These are phyloP conservation scores for Spodoptera exigua DNA, from an alignment of 2,888 invertebrate genomes.

Conservation along the genomic window DNA sequence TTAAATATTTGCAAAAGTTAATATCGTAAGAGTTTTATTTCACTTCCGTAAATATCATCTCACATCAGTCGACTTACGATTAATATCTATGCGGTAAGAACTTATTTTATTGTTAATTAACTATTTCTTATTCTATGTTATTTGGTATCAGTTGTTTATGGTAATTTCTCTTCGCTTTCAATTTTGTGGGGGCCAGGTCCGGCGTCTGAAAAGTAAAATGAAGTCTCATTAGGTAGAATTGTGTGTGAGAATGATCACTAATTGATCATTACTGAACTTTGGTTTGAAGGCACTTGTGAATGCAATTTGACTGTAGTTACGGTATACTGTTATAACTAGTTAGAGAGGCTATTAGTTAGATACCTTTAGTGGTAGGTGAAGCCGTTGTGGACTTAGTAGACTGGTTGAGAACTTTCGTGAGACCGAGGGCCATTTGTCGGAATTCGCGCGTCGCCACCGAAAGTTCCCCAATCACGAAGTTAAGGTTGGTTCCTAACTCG, in stretches of 20 bases:
- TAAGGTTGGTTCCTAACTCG: conserved; percentile 94
- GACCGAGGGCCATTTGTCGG: conserved; percentile 93
- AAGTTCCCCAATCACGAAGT: conserved; percentile 93
- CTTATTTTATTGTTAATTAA: conserved; percentile 62
- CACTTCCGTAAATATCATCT: conserved; percentile 38
- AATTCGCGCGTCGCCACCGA: conserved; percentile 96
- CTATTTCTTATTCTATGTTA: conserved; percentile 69
- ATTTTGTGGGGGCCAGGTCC: conserved; percentile 91
- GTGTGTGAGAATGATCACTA: background rate
- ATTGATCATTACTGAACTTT: conserved; percentile 20
- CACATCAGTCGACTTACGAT: conserved; percentile 70
- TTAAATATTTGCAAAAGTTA: conserved; percentile 90
- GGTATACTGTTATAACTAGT: conserved; percentile 6
- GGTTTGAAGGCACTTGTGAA: conserved; percentile 17
- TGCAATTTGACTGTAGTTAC: conserved; percentile 10
- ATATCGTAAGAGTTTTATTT: conserved; percentile 81
- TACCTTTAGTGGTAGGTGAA: conserved; percentile 88
- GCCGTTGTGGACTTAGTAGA: conserved; percentile 89
- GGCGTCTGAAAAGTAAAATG: conserved; percentile 72
- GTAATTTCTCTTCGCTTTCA: conserved; percentile 61
- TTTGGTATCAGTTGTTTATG: conserved; percentile 68
- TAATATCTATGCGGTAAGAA: conserved; percentile 65
- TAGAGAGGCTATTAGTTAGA: background rate
- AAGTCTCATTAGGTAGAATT: background rate
- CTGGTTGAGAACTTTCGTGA: conserved; percentile 92